Base-by-base conservation (phyloP, 2,797 vertebrate genomes). In the Molossus alvarezi region DNA sequence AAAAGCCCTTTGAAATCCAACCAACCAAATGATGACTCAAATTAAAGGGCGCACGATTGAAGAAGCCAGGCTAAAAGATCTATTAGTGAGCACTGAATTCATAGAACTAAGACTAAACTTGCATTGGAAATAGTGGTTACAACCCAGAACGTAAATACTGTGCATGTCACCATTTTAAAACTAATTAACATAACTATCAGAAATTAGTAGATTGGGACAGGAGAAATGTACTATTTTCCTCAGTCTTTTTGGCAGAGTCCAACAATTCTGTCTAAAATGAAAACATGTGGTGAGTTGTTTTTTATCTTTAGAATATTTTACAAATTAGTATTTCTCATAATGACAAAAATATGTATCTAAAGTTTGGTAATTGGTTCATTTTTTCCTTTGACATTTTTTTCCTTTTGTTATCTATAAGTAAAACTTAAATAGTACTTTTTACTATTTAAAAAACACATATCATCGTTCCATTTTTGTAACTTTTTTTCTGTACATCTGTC, bases 1-100 rank as follows among this genome's bases (percentile, higher is more conserved):
- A 53, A 95, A 76, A 67, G 80, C 58, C 57, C 65, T 95, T 95
- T 88, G 87, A 93, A 96, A 96, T 41, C 48, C 90, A 96, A 84
- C 25, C 65, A 65, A 72, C 69, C 77, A 62, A 51, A 87, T 71
- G 76, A 96, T 76, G 87, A 89, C 45, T 82, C 91, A 64, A 60
- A 94, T 76, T 5, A 64, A 87, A 96, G 33, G 71, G 27, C 8
- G 29, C 37, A 4, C 17, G 62, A 69, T 64, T 18, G 48, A 73
- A 85, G 87, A 58, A 57, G 67, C 51, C 33, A 15, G 11, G 65
- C 69, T 51, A 6, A 51, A 57, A 33, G 5, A 18, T 55, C 77
- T 75, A 67, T 62, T 51, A 83, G 12, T 73, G 86, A 95, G 53
- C 48, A 0, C 15, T 9, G 79, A 57, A 45, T 71, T 85, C 73